Base-by-base conservation (phyloP, 2,797 vertebrate species). In the Percopsis omiscomaycus region DNA sequence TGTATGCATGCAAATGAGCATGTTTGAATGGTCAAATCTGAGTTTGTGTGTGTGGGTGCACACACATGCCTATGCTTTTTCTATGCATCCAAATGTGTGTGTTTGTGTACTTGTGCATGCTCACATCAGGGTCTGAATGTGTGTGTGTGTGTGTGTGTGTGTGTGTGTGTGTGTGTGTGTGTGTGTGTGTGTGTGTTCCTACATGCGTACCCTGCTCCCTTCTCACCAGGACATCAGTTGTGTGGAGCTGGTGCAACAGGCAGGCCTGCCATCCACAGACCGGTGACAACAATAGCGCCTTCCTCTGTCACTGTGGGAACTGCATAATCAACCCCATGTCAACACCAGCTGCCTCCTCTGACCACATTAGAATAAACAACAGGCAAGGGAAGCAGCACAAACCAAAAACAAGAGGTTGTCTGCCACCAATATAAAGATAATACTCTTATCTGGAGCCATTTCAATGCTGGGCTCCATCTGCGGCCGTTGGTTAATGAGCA, bases 181-280 rank as follows among this genome's bases (percentile, higher is more conserved):
- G 15, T 37, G 30, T 44, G 60, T 14, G 29, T 27, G 16, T 53
- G 44, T 59, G 64, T 58, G 64, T 58, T 15, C n/a, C 11, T 14
- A n/a, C 4, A 58, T 30, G n/a, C 68, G 61, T 30, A 52, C 54
- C 77, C 64, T 69, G 64, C 16, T 77, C 81, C 67, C 52, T 55
- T 85, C 87, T 77, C 83, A 60, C 77, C 78, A 81, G 74, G 86
- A 73, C 62, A 42, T 63, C 48, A 68, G 66, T 75, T 58, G 55
- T 67, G 77, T 80, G 69, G 81, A 85, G 85, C 90, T 92, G 91
- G 92, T 92, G 84, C 85, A 90, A 85, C 85, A 88, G 87, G 90
- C 88, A 82, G 87, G 69, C 42, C 91, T 92, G 92, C 92, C 93
- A 92, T 81, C 81, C 79, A 80, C 93, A 93, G 93, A 89, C 88